Base-by-base conservation (phyloP, 1,140 invertebrate species). In the Andricus grossulariae region DNA sequence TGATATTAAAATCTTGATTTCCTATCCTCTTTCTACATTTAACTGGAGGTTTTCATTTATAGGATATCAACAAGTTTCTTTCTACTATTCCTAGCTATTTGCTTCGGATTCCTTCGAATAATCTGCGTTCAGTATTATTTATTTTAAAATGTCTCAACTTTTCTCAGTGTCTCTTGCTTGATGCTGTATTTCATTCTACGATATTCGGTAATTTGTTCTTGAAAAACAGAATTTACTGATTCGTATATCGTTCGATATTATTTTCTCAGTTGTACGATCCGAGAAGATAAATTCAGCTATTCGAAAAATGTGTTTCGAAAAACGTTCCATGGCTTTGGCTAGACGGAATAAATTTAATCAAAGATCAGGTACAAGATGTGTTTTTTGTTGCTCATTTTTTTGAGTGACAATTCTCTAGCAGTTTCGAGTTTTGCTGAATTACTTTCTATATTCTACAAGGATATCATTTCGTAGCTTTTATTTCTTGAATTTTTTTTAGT, bases 181-280 rank as follows among this genome's bases (percentile, higher is more conserved):
- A 32, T 32, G 25, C 2, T 32, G 25, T 32, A 3, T 3, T 25
- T 25, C 0, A 32, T 32, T 32, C 2, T 32, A 32, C 5, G 25
- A 32, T 5, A 5, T 32, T 32, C 25, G 25, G 0, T 55, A 0
- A 55, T 21, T 55, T 55, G 19, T 19, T 19, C 10, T 55, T 55
- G 6, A 19, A 0, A 45, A 60, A 50, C 16, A 2, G 13, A 51
- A 50, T 71, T 70, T 12, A 74, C 49, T 74, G 49, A 45, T 13
- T 18, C 11, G 50, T 32, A 0, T 72, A 52, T 54, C 25, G 60
- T 66, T 8, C 25, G 12, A 66, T 3, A 39, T 66, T 66, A 25
- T 66, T 66, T 66, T 16, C 60, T 66, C 15, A 66, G 60, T 39
- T 66, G 60, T 66, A 66, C 21, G 39, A 39, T 66, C 60, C 32